Conservation (phyloP, 2,888 invertebrate species). For the Andricus quercusramuli region DNA sequence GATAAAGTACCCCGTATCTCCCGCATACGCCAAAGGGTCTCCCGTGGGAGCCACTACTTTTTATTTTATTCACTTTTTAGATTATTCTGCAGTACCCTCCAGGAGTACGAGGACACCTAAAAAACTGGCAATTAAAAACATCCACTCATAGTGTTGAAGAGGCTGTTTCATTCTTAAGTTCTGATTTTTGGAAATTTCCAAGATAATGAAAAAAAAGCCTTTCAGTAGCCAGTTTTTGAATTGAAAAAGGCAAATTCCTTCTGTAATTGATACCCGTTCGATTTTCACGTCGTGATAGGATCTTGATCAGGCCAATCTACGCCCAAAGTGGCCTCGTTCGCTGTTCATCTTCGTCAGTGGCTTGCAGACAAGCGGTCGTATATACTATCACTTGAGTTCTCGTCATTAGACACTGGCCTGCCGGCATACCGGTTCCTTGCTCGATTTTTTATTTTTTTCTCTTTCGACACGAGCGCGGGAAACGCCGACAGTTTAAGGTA, state of each 20-base stretch:
- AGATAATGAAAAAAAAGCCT: neutral
- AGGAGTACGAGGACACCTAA: no score
- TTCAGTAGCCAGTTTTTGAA: neutral
- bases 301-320: constrained; percentile 36
- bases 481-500: constrained; percentile 40
- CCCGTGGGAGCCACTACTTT: constrained; percentile 1
- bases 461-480: constrained; percentile 9
- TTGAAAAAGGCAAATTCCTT: neutral
- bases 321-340: constrained; percentile 27
- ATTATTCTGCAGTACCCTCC: no score
- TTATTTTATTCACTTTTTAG: neutral
- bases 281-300: constrained; percentile 24
- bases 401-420: constrained; percentile 59
- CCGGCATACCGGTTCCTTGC: constrained; percentile 56
- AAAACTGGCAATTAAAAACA: no score
- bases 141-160: no score
- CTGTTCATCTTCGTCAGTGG: constrained; percentile 64
- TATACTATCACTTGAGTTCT: constrained; percentile 53
- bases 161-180: no score
- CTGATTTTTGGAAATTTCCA: no score
- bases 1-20: constrained; percentile 27
- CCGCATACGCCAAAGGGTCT: neutral
- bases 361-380: constrained; percentile 53
- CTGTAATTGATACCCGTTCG: neutral
- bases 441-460: constrained; percentile 10